Conservation (phyloP, 1,140 invertebrate species). For the Drosophila nigrodunni region DNA sequence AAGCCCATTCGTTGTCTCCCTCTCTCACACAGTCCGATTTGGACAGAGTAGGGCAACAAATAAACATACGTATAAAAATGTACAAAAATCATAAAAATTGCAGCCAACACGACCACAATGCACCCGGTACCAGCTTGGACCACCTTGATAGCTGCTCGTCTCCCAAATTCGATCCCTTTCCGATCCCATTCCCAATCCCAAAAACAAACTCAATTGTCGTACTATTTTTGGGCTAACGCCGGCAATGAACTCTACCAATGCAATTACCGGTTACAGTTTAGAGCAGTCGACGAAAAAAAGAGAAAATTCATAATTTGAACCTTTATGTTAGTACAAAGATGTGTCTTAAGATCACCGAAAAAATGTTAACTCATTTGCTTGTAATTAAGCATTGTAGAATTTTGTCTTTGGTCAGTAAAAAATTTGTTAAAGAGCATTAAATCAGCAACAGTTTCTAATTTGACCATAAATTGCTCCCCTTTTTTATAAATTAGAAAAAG, state of each 20-base stretch:
- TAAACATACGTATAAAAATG: conserved; percentile 83
- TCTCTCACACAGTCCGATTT: conserved; percentile 24
- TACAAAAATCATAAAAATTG: conserved; percentile 79
- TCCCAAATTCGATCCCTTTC: conserved; percentile 19
- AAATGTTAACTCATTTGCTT: too few relatives aligned
- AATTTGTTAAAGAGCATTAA: too few relatives aligned
- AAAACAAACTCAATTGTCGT: conserved; percentile 4
- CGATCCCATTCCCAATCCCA: conserved; percentile 13
- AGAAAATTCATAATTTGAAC: conserved; percentile 3
- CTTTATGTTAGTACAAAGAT: neutral
- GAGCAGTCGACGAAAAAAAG: neutral
- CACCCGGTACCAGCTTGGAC: conserved; percentile 72
- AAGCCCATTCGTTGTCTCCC: neutral
- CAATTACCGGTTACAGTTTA: conserved; percentile 13
- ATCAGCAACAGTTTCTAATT: too few relatives aligned
- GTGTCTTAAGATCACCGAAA: too few relatives aligned
- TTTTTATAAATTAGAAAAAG: too few relatives aligned
- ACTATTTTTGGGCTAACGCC: conserved; percentile 38
- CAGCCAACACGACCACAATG: conserved; percentile 73
- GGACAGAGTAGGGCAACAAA: conserved; percentile 57
- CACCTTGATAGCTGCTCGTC: conserved; percentile 62
- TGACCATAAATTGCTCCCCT: too few relatives aligned
- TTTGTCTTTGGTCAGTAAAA: too few relatives aligned
- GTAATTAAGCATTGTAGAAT: too few relatives aligned
- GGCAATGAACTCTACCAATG: neutral